These are phyloP conservation scores for Calameuta filiformis DNA, from an alignment of 2,888 invertebrate genomes.

Conservation along the genomic window DNA sequence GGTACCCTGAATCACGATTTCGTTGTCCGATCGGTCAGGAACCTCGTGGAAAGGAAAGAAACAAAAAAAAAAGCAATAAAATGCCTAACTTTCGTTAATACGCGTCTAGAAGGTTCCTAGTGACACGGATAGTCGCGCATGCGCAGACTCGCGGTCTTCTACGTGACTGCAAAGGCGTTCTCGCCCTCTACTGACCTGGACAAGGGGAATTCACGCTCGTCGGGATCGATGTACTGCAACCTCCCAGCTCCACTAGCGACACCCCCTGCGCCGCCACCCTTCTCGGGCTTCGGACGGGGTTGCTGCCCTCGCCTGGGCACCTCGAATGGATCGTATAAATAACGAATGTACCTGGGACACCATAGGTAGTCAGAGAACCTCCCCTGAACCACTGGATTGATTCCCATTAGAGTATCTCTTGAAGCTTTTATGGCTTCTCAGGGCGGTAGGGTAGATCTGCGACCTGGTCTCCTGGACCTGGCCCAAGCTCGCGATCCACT, in stretches of 20 bases:
- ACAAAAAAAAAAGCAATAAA: background rate
- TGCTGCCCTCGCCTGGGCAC: constrained; percentile 62
- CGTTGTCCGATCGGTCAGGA: background rate
- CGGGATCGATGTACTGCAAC: constrained; percentile 60
- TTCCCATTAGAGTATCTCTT: too few relatives aligned
- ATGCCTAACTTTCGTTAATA: background rate
- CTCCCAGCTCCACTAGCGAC: constrained; percentile 28
- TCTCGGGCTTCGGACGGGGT: constrained; percentile 56
- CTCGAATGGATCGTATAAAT: background rate
- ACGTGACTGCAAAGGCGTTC: constrained; percentile 49
- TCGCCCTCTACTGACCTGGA: constrained; percentile 22
- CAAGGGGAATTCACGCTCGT: constrained; percentile 42
- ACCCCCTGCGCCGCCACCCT: constrained; percentile 35
- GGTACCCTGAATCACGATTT: background rate
- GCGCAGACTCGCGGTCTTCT: constrained; percentile 3
- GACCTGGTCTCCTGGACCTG: background rate
- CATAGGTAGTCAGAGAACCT: background rate
- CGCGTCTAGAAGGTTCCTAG: background rate
- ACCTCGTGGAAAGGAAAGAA: background rate
- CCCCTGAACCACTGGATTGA: too few relatives aligned
- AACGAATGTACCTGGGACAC: background rate
- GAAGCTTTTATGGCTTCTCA: too few relatives aligned
- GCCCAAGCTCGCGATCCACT: background rate
- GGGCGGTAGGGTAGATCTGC: background rate
- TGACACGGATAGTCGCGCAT: constrained; percentile 23